Percentiles rank a stretch among this genome's conserved stretches.
These are phyloP conservation scores for Porites divaricata DNA, from an alignment of 92 coral and sea anemone species.

Conservation along the genomic window DNA sequence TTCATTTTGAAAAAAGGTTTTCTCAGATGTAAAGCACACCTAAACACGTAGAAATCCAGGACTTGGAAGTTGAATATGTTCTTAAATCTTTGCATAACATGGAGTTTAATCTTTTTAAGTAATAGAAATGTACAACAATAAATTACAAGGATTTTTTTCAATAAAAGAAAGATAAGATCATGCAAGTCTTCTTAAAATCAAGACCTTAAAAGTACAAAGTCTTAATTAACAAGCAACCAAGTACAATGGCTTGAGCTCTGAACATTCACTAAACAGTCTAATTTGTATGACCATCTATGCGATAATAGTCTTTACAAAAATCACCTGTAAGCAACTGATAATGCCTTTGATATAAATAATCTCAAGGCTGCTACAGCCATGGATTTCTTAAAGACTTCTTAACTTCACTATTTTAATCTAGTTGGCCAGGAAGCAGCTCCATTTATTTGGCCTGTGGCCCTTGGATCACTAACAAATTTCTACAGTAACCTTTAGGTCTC, in stretches of 20 bases:
- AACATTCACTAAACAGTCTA: background rate
- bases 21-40: too few species aligned
- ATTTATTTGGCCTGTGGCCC: too few species aligned
- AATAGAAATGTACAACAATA: constrained; percentile 24
- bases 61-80: background rate
- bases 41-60: background rate
- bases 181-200: background rate
- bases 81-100: background rate
- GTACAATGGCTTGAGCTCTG: background rate
- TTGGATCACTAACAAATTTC: too few species aligned
- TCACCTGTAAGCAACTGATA: too few species aligned
- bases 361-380: too few species aligned
- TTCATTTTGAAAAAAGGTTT: background rate
- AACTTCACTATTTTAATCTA: too few species aligned
- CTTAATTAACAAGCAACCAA: background rate
- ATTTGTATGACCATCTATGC: background rate
- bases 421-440: too few species aligned
- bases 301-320: too few species aligned
- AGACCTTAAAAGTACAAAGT: background rate
- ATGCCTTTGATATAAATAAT: too few species aligned
- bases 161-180: background rate
- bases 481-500: too few species aligned
- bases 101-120: background rate
- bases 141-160: background rate
- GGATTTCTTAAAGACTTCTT: too few species aligned